These are phyloP conservation scores for Poeciliopsis turrubarensis DNA, from an alignment of 2,113 vertebrate genomes.

Conservation along the genomic window DNA sequence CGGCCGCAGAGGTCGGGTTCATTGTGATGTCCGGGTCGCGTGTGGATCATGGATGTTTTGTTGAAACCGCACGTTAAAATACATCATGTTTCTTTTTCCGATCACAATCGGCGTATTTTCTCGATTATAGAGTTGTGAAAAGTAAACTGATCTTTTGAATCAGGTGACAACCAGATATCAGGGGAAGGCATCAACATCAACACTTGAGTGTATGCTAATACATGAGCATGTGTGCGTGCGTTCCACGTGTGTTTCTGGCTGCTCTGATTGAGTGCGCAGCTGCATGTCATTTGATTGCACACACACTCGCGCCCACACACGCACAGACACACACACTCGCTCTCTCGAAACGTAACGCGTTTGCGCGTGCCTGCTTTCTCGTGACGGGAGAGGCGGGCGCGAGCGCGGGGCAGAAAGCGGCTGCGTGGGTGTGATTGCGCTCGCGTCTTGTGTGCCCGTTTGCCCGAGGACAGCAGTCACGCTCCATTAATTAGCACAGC, in stretches of 20 bases:
- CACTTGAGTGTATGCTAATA: background rate
- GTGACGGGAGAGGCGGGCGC: slow-evolving; percentile 7
- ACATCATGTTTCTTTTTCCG: too few relatives aligned
- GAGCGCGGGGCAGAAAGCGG: slow-evolving; percentile 9
- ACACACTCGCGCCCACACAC: background rate
- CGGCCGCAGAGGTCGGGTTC: too few relatives aligned
- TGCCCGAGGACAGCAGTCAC: slow-evolving; percentile 71
- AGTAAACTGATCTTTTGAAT: too few relatives aligned
- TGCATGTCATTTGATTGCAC: slow-evolving; percentile 56
- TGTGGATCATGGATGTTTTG: too few relatives aligned
- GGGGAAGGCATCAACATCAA: background rate
- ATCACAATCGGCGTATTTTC: background rate
- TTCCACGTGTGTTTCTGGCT: slow-evolving; percentile 8
- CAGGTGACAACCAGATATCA: too few relatives aligned
- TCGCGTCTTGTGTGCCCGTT: slow-evolving; percentile 28
- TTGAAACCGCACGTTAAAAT: too few relatives aligned
- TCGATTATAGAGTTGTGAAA: background rate
- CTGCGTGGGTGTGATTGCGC: slow-evolving; percentile 1
- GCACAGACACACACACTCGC: background rate
- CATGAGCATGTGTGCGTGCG: background rate
- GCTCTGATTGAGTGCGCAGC: slow-evolving; percentile 66
- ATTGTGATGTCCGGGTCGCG: too few relatives aligned
- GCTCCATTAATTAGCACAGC: slow-evolving; percentile 78
- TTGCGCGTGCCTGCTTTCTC: slow-evolving; percentile 31
- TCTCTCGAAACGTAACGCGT: slow-evolving; percentile 21